Evolutionary conservation across 2,113 vertebrate genomes (phyloP), one percentile per base, ranked within the genome.

Genomic region (Nymphicus hollandicus): DNA sequence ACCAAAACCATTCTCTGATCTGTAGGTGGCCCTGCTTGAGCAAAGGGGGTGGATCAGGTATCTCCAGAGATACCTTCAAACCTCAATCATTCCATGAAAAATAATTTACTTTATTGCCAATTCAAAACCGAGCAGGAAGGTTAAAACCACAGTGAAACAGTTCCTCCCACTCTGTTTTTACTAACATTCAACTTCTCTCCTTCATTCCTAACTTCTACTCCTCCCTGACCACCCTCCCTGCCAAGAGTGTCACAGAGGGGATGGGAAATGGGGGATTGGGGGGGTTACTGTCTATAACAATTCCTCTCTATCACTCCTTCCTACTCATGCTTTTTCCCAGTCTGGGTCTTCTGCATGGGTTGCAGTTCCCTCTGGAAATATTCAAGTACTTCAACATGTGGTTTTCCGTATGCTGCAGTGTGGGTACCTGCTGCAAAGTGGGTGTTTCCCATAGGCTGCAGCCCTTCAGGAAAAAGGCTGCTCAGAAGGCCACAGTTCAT

Each of bases 231-330:
- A 37, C 13, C n/a, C 2, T 11, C 25, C 29, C 11, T 68, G 7
- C 9, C 15, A 46, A 56, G 43, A 41, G 19, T 20, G 33, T 18
- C 13, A 31, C 3, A 35, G 15, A 12, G 9, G 4, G n/a, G 13
- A n/a, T 43, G 14, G 24, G 4, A 53, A 43, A 13, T 43, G 17
- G 17, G 10, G 4, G 2, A 6, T 0, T 1, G 41, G 31, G 7
- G 8, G 3, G 4, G 8, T 58, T 58, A 24, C 13, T n/a, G 56
- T n/a, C 56, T 24, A 35, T 58, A 35, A 58, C 22, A 58, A 35
- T 58, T 58, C 33, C 13, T 56, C 18, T 56, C 31, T 58, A 15
- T 58, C 56, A 58, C 22, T 58, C 56, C 33, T 58, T 58, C 9
- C 6, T 58, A 35, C n/a, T 35, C 33, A 58, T 1, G 1, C 7